Percentiles rank a stretch among this genome's conserved stretches.
Conservation (phyloP, 2,888 invertebrate genomes). For the Clistopyga incitator region DNA sequence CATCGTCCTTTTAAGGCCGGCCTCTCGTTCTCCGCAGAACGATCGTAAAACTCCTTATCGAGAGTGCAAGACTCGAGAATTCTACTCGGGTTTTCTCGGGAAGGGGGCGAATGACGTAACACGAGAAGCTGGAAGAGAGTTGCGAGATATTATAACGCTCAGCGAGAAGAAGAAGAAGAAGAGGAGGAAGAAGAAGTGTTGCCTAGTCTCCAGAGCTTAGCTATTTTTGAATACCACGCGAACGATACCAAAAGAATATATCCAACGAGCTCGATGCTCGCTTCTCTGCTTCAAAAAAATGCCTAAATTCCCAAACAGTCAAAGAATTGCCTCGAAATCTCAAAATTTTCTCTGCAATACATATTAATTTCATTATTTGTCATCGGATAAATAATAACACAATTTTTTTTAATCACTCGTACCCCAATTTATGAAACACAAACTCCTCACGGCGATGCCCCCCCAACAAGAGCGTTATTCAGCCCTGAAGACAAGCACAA, state of each 20-base stretch:
- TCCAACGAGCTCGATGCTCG: background rate
- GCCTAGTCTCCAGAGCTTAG: constrained; percentile 50
- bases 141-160: constrained; percentile 37
- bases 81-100: constrained; percentile 35
- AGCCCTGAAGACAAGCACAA: constrained; percentile 19
- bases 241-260: constrained; percentile 18
- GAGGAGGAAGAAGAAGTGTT: constrained; percentile 43
- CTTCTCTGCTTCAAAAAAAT: background rate
- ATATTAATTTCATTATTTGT: no score
- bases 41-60: constrained; percentile 62
- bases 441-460: constrained; percentile 14
- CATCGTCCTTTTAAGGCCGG: constrained; percentile 56
- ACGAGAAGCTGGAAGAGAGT: constrained; percentile 50
- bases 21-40: constrained; percentile 1
- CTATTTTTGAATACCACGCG: constrained; percentile 59
- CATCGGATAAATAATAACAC: no score
- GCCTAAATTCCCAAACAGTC: no score
- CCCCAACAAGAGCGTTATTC: constrained; percentile 50
- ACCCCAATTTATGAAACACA: no score
- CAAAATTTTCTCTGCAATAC: background rate
- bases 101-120: constrained; percentile 53
- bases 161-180: constrained; percentile 40
- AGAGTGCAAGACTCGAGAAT: constrained; percentile 45
- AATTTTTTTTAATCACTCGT: no score
- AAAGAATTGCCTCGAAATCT: no score